Evolutionary conservation across 2,797 vertebrate genomes (phyloP).

Genomic region (Otolemur crassicaudatus): DNA sequence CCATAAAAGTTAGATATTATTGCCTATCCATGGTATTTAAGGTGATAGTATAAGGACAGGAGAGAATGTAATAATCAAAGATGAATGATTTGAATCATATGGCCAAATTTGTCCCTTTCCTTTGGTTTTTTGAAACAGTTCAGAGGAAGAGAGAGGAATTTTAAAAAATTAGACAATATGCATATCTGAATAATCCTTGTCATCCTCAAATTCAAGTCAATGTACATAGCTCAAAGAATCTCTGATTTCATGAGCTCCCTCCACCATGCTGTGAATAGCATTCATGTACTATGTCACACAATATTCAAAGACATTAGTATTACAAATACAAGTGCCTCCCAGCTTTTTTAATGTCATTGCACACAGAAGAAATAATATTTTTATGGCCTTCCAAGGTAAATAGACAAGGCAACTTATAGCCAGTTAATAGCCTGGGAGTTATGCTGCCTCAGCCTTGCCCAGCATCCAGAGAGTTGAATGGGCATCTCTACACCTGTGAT

Average conservation of each 20-base stretch:
- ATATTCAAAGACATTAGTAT: not conserved
- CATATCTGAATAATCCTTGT: not conserved
- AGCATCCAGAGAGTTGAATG: not conserved
- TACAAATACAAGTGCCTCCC: not conserved
- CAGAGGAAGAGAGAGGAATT: not conserved
- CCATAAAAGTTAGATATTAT: not conserved
- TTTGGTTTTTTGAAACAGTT: conserved; percentile 29
- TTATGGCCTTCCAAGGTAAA: not conserved
- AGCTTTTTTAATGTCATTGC: not conserved
- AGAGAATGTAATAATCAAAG: not conserved
- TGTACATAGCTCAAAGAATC: not conserved
- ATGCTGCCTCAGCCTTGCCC: not conserved
- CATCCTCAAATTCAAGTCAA: not conserved
- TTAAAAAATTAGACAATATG: not conserved
- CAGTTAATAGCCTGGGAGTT: not conserved
- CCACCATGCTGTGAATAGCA: not conserved
- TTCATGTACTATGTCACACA: not conserved
- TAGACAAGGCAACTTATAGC: not conserved
- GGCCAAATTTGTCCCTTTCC: not conserved
- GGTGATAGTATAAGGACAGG: not conserved
- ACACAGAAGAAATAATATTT: not conserved
- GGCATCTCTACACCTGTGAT: not conserved
- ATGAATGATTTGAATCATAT: not conserved
- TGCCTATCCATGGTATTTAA: not conserved
- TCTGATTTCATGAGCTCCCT: not conserved